A percentile compares a stretch with the other conserved stretches of the same genome.
phyloP scores from a whole-genome alignment of 2,797 vertebrate genomes.

The Clarias fuscus region DNA sequence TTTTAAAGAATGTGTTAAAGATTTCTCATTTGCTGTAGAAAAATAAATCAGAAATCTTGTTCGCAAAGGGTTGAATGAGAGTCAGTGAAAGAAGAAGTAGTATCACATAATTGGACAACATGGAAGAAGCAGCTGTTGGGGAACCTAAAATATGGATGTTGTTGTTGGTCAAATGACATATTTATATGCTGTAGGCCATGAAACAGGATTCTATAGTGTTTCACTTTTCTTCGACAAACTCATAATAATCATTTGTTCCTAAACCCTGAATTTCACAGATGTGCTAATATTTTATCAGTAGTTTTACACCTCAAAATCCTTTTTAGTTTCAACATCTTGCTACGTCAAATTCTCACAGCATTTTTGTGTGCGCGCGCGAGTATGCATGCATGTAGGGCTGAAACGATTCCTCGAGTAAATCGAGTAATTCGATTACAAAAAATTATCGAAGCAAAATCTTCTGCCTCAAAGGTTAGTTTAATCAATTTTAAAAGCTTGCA shows the following conservation, averaged over 20 bases:
- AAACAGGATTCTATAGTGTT: not conserved
- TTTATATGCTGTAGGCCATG: not conserved
- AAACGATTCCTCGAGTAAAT: no score
- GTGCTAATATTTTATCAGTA: not conserved
- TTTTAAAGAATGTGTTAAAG: not conserved
- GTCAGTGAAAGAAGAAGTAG: conserved; percentile 34
- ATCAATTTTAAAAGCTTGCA: no score
- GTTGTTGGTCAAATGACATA: conserved; percentile 18
- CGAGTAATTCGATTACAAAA: no score
- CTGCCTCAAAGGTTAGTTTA: no score
- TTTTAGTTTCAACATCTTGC: not conserved
- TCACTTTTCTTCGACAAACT: not conserved
- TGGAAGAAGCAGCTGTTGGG: conserved; percentile 31
- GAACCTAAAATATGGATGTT: conserved; percentile 42
- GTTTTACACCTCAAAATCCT: not conserved
- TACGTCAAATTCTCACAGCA: conserved; percentile 43
- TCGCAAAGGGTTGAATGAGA: not conserved
- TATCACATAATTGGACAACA: conserved; percentile 6
- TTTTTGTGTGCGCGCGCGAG: conserved; percentile 44
- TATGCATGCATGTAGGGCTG: no score
- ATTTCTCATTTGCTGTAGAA: not conserved
- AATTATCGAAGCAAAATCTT: no score
- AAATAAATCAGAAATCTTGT: not conserved
- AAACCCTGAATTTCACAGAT: not conserved
- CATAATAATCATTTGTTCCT: not conserved